phyloP scores from a whole-genome alignment of 37 sponge, comb jelly and placozoan genomes.

The Spongilla lacustris region DNA sequence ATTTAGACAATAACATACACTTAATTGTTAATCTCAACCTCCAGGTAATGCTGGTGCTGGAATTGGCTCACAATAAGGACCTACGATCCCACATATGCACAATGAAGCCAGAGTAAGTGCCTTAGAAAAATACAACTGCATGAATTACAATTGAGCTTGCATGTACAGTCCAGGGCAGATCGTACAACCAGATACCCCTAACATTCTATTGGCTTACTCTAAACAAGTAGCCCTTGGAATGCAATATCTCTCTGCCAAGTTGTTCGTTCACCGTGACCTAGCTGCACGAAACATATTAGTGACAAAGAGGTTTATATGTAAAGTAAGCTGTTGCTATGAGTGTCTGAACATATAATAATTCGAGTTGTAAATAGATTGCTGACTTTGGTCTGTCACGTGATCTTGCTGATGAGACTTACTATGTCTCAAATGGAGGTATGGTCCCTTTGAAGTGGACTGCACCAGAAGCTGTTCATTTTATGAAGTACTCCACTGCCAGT shows the following conservation, averaged over 20 bases:
- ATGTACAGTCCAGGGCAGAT: background rate
- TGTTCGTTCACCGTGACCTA: slow-evolving; percentile 12
- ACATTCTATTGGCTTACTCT: background rate
- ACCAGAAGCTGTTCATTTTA: background rate
- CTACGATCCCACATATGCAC: background rate
- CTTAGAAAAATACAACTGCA: background rate
- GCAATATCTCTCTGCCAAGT: slow-evolving; percentile 4
- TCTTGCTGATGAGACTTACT: background rate
- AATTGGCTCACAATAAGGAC: background rate
- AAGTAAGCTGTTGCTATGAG: background rate
- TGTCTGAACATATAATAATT: no score
- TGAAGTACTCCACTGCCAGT: background rate
- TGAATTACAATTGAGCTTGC: background rate
- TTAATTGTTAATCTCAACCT: no score
- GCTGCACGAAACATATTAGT: background rate
- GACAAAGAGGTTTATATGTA: background rate
- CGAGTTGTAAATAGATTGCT: background rate
- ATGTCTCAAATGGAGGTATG: background rate
- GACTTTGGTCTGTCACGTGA: background rate
- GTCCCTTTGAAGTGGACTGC: background rate
- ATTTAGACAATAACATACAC: no score
- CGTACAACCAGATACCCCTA: background rate
- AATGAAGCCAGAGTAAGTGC: background rate
- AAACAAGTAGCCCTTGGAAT: slow-evolving; percentile 2
- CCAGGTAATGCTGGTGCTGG: background rate